A percentile compares a stretch with the other conserved stretches of the same genome.
Evolutionary conservation across 1,140 invertebrate genomes (phyloP).

Genomic region (Temnothorax nylanderi): DNA sequence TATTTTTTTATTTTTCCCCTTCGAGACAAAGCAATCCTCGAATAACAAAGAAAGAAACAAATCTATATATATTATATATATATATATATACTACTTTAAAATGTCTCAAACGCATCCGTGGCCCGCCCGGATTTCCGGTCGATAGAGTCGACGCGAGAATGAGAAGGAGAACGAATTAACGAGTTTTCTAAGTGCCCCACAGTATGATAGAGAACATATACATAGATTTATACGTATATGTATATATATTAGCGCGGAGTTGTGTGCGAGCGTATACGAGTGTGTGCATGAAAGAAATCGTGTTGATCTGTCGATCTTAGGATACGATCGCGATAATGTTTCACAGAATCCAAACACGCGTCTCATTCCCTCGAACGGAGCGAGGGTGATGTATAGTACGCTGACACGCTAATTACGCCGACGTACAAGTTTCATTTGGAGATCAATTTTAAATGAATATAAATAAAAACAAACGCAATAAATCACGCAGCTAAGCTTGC

Average conservation of each 20-base stretch:
- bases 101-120: neutral
- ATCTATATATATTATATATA: neutral
- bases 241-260: neutral
- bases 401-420: slow-evolving; percentile 18
- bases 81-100: neutral
- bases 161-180: slow-evolving; percentile 15
- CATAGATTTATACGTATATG: slow-evolving; percentile 53
- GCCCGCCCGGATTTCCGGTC: neutral
- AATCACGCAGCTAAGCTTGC: neutral
- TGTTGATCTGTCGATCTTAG: slow-evolving; percentile 12
- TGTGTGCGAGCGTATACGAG: slow-evolving; percentile 35
- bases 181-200: slow-evolving; percentile 47
- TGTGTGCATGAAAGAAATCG: slow-evolving; percentile 22
- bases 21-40: neutral
- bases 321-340: neutral
- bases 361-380: neutral
- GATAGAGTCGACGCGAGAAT: neutral
- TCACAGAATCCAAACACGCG: neutral
- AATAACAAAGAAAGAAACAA: neutral
- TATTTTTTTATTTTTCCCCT: slow-evolving; percentile 1
- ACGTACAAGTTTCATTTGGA: neutral
- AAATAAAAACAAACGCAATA: slow-evolving; percentile 2
- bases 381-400: neutral
- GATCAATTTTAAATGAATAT: slow-evolving; percentile 12
- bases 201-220: slow-evolving; percentile 27